Percentiles rank a stretch among this genome's conserved stretches.
Conservation (phyloP, 92 coral and sea anemone species). For the Porites rus region DNA sequence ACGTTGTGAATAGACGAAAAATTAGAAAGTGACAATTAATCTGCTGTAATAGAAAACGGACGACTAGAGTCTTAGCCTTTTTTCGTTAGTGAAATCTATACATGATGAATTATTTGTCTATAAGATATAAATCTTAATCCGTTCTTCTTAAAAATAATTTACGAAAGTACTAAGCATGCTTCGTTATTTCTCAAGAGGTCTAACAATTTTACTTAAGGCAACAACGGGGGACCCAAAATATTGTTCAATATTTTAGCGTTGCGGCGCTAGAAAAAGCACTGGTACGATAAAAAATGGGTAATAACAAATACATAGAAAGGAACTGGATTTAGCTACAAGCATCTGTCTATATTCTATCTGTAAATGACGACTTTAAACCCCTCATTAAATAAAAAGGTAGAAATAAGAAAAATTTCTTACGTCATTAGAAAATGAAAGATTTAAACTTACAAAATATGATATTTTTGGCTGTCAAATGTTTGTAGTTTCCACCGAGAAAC, state of each 20-base stretch:
- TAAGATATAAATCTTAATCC: slow-evolving; percentile 39
- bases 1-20: not conserved
- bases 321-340: not conserved
- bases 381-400: too few relatives aligned
- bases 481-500: not conserved
- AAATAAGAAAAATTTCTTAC: not conserved
- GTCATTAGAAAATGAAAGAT: not conserved
- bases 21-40: not conserved
- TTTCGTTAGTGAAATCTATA: not conserved
- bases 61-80: not conserved
- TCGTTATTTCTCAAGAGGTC: not conserved
- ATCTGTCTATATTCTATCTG: not conserved
- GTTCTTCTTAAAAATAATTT: slow-evolving; percentile 8
- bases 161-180: not conserved
- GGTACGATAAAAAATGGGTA: not conserved
- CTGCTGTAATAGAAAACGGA: not conserved
- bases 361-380: too few relatives aligned
- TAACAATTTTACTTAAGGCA: not conserved
- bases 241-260: not conserved
- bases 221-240: not conserved
- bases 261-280: not conserved
- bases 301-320: not conserved
- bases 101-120: not conserved
- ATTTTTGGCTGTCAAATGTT: not conserved
- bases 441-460: not conserved